Percentiles rank a stretch among this genome's conserved stretches.
Evolutionary conservation across 2,888 invertebrate genomes (phyloP).

Genomic region (Calliopum simillimum): DNA sequence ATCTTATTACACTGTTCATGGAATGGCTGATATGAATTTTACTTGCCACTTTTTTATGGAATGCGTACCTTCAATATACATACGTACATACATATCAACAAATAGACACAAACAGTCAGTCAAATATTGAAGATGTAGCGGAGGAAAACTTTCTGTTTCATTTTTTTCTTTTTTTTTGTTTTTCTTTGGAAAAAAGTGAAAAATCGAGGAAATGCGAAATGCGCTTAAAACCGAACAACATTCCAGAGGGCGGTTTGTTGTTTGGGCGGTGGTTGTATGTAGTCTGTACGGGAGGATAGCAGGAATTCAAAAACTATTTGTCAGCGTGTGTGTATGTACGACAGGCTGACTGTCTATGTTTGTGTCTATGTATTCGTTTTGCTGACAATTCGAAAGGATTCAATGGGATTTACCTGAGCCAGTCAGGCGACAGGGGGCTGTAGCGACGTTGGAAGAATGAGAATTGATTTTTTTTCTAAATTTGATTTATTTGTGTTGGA

Average conservation of each 20-base stretch:
- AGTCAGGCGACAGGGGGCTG: background rate
- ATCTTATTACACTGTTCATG: too few relatives aligned
- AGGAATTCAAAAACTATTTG: constrained; percentile 2
- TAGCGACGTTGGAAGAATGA: background rate
- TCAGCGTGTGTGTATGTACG: background rate
- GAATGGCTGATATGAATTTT: too few relatives aligned
- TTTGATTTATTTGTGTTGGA: constrained; percentile 16
- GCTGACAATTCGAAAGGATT: constrained; percentile 22
- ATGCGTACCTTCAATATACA: background rate
- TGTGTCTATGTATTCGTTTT: constrained; percentile 3
- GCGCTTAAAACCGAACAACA: constrained; percentile 5
- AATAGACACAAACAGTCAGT: background rate
- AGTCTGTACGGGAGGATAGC: background rate
- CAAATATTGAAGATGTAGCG: too few relatives aligned
- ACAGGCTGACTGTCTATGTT: background rate
- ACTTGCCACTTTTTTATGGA: too few relatives aligned
- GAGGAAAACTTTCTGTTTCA: too few relatives aligned
- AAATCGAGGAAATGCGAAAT: constrained; percentile 9
- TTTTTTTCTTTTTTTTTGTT: too few relatives aligned
- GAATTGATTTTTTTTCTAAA: constrained; percentile 1
- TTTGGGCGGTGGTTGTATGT: background rate
- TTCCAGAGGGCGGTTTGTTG: background rate
- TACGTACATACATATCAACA: too few relatives aligned
- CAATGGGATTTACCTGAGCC: constrained; percentile 11
- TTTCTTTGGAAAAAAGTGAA: background rate